Base-by-base conservation (phyloP, 2,888 invertebrate genomes). In the Glaucopsyche alexis region DNA sequence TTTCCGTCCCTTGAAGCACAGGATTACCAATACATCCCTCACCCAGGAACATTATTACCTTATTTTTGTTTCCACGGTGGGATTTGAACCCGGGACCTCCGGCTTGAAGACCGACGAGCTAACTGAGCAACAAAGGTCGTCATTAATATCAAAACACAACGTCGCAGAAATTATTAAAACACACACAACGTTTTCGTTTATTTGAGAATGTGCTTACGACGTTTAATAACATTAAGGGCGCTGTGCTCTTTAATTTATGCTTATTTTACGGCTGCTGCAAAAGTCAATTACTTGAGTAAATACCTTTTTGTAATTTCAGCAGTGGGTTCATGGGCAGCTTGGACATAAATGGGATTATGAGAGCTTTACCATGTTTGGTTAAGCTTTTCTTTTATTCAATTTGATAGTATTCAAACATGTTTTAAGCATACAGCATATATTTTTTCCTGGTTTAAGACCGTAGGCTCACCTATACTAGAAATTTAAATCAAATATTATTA, bases 271-370 rank as follows among this genome's bases (percentile, higher is more conserved):
- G 29, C 29, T 16, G 60, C 29, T 60, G 29, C 38, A 11, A 60
- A 60, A 60, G 38, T 38, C 60, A 60, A 60, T 60, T 60, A 60
- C 60, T 60, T 60, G 60, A 60, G 60, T 60, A 38, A 60, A 60
- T 29, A 29, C 29, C 29, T 38, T 60, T 60, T 60, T 60, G 29
- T 29, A 60, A 29, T 29, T 60, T 29, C 1, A 14, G 16, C 29
- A 38, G 29, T 29, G 29, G 60, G 16, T 9, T 19, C 55, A 19
- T 55, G 55, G 42, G 19, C 16, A n/a, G n/a, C n/a, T n/a, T n/a
- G n/a, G n/a, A n/a, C n/a, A 9, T 55, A 55, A 55, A 55, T 9
- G 11, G 55, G 1, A 52, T 52, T 55, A 55, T 11, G 19, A 5
- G 16, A 19, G 55, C 11, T 55, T 7, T 11, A 16, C 19, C 9